Base-by-base conservation (phyloP, 2,888 invertebrate species). In the Chalcosyrphus nemorum region DNA sequence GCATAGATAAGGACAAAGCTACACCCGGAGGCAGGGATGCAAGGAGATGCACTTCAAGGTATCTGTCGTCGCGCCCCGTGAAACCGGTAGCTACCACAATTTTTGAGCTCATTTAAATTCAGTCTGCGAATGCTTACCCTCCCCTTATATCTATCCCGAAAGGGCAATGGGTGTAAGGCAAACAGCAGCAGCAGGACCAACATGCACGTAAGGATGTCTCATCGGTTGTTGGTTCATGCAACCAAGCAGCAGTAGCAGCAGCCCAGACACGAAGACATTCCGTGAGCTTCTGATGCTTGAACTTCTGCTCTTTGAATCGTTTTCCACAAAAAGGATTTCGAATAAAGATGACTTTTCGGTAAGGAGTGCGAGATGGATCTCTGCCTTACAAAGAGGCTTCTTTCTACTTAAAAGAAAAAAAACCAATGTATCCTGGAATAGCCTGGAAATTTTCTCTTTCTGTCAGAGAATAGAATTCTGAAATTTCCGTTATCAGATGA, bases 71-170 rank as follows among this genome's bases (percentile, higher is more conserved):
- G 38, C 35, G 27, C 19, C 47, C 21, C n/a, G 19, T 45, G n/a
- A 17, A 32, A 13, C n/a, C 43, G 45, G 9, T 57, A 29, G 70
- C 35, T 17, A 50, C 59, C 43, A 54, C 45, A 61, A 61, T 61
- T 70, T 70, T 52, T 43, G 57, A 61, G 76, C 76, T 77, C 68
- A 70, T 77, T 77, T 77, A 77, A 77, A 77, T 77, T 77, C 76
- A 70, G 76, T 52, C 61, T 68, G 17, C 75, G 57, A 75, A 57
- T 50, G 65, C 27, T 56, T 54, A 43, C 52, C 19, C 15, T 11
- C 27, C 38, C 11, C 9, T 3, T 2, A 9, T 27, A 35, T 1
- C 6, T 21, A 27, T 4, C 17, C 15, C 66, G n/a, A 2, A 9
- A 9, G 54, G 27, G 2, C 24, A 7, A 11, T 27, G 27, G 38